Conservation (phyloP, 2,113 vertebrate genomes). For the Cyanocitta stelleri region DNA sequence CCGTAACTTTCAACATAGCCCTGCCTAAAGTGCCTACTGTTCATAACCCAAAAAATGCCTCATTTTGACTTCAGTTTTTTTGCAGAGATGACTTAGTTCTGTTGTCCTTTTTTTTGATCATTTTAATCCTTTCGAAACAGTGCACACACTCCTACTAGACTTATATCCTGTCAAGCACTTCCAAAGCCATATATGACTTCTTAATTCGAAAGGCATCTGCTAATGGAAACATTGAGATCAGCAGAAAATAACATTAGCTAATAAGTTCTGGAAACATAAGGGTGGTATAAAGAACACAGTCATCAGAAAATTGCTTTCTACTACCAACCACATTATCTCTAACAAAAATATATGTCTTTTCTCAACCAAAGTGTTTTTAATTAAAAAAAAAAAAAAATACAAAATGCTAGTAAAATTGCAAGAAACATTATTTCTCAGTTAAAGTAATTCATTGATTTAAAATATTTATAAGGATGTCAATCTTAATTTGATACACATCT, state of each 20-base stretch:
- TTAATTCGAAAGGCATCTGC: slow-evolving; percentile 46
- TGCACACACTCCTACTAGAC: neutral
- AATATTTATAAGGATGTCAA: neutral
- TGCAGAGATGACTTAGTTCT: slow-evolving; percentile 57
- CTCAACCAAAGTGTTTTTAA: neutral
- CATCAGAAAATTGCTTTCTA: neutral
- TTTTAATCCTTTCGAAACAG: slow-evolving; percentile 50
- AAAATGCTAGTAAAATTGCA: neutral
- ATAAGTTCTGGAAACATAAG: slow-evolving; percentile 21
- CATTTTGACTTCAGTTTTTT: slow-evolving; percentile 41
- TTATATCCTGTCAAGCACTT: slow-evolving; percentile 29
- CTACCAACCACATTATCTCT: neutral
- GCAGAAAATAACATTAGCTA: slow-evolving; percentile 19
- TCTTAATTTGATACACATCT: neutral
- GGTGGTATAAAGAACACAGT: neutral
- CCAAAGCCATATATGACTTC: slow-evolving; percentile 34
- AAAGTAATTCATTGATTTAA: neutral
- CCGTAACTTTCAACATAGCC: slow-evolving; percentile 55
- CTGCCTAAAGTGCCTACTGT: slow-evolving; percentile 33
- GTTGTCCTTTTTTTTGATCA: slow-evolving; percentile 20
- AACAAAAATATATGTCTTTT: neutral
- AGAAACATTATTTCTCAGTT: neutral
- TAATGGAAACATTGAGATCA: slow-evolving; percentile 52
- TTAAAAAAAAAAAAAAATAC: neutral
- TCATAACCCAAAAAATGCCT: neutral